These are phyloP conservation scores for Stylophora pistillata DNA, from an alignment of 64 coral and sea anemone species.

Conservation along the genomic window DNA sequence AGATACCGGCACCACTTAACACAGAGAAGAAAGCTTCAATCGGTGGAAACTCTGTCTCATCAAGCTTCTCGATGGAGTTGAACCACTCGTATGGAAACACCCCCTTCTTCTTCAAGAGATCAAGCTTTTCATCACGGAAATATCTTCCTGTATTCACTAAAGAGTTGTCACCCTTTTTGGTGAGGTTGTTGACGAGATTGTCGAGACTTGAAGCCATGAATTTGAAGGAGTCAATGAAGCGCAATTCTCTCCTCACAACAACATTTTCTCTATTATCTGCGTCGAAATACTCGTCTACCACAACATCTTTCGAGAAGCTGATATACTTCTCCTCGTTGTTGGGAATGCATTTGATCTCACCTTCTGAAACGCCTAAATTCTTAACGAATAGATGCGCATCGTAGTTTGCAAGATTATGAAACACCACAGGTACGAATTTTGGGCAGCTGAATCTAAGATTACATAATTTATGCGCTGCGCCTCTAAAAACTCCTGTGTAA, in stretches of 20 bases:
- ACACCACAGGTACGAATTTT: no score
- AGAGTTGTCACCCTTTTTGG: background rate
- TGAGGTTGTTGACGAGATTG: background rate
- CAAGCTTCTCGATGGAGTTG: background rate
- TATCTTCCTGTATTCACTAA: slow-evolving; percentile 1
- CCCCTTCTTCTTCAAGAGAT: slow-evolving; percentile 36
- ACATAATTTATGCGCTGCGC: slow-evolving; percentile 37
- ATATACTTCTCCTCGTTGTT: slow-evolving; percentile 60
- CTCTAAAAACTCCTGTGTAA: slow-evolving; percentile 16
- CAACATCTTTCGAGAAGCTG: slow-evolving; percentile 16
- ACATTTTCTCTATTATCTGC: background rate
- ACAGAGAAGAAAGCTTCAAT: no score
- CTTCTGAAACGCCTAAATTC: no score
- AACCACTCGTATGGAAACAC: slow-evolving; percentile 53
- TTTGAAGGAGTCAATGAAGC: no score
- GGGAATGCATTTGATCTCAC: background rate
- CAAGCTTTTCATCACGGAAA: background rate
- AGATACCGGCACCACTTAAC: background rate
- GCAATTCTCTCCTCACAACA: slow-evolving; percentile 21
- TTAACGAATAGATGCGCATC: no score
- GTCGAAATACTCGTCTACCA: slow-evolving; percentile 10
- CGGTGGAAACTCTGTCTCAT: background rate
- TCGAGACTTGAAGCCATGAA: slow-evolving; percentile 25
- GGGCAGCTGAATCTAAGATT: background rate
- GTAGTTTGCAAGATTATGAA: no score